A percentile compares a stretch with the other conserved stretches of the same genome.
These are phyloP conservation scores for Eupithecia inturbata DNA, from an alignment of 2,888 invertebrate genomes.

Conservation along the genomic window DNA sequence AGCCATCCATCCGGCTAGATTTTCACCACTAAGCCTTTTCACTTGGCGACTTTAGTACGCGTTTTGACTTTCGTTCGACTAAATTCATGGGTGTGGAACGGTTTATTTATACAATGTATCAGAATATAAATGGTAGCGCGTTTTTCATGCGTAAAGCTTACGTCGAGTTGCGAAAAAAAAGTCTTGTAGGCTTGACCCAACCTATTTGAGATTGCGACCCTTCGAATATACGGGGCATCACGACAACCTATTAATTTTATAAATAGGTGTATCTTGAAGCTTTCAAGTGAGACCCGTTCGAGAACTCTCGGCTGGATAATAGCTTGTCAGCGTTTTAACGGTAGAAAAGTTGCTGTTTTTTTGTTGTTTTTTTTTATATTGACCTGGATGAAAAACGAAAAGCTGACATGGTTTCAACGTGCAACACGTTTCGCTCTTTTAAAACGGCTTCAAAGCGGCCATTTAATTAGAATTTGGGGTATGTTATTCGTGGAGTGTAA, in stretches of 20 bases:
- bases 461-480: conserved; percentile 23
- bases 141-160: conserved; percentile 6
- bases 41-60: conserved; percentile 13
- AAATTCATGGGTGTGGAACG: conserved; percentile 5
- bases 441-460: background rate
- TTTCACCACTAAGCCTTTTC: conserved; percentile 58
- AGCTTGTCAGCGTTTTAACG: conserved; percentile 23
- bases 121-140: conserved; percentile 3
- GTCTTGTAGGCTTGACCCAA: conserved; percentile 19
- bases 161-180: background rate
- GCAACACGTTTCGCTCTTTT: conserved; percentile 26
- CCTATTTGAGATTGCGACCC: conserved; percentile 47
- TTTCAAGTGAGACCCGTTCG: conserved; percentile 30
- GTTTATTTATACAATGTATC: background rate
- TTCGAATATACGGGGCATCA: conserved; percentile 40
- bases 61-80: background rate
- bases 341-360: background rate
- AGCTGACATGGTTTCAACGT: conserved; percentile 12
- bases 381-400: conserved; percentile 17
- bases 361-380: too few relatives aligned
- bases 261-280: conserved; percentile 32
- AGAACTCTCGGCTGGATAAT: conserved; percentile 30
- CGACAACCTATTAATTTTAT: conserved; percentile 41
- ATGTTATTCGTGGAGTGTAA: conserved; percentile 10
- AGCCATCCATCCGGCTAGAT: conserved; percentile 50